Evolutionary conservation across 2,888 invertebrate species (phyloP).

Genomic region (Melinaea menophilus): DNA sequence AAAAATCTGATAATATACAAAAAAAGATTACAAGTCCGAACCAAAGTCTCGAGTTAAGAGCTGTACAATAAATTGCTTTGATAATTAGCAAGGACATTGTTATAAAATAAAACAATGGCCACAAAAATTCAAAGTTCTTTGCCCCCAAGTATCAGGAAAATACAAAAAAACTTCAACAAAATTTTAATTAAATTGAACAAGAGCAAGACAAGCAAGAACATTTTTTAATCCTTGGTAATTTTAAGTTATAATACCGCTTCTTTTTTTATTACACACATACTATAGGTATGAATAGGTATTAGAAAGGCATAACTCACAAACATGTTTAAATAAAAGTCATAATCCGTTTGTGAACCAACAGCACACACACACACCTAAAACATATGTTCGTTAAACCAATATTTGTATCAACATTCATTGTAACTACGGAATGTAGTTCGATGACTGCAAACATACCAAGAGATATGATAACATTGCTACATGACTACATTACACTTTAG

Average conservation of each 20-base stretch:
- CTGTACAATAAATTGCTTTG: slow-evolving; percentile 8
- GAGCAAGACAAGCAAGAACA: too few relatives aligned
- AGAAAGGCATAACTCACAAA: neutral
- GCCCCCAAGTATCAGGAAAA: slow-evolving; percentile 21
- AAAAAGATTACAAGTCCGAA: neutral
- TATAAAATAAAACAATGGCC: slow-evolving; percentile 16
- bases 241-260: too few relatives aligned
- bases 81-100: slow-evolving; percentile 16
- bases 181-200: neutral
- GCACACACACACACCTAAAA: neutral
- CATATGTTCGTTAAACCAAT: slow-evolving; percentile 1
- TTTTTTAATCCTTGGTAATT: too few relatives aligned
- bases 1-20: neutral
- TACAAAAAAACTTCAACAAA: slow-evolving; percentile 2
- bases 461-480: neutral
- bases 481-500: neutral
- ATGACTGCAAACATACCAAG: neutral
- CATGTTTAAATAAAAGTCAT: neutral
- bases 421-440: neutral
- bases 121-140: slow-evolving; percentile 24
- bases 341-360: neutral
- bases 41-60: neutral
- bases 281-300: too few relatives aligned
- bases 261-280: too few relatives aligned
- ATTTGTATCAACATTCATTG: slow-evolving; percentile 5